Percentiles rank a stretch among this genome's conserved stretches.
Conservation (phyloP, 2,888 invertebrate genomes). For the Liodrosophila aerea region DNA sequence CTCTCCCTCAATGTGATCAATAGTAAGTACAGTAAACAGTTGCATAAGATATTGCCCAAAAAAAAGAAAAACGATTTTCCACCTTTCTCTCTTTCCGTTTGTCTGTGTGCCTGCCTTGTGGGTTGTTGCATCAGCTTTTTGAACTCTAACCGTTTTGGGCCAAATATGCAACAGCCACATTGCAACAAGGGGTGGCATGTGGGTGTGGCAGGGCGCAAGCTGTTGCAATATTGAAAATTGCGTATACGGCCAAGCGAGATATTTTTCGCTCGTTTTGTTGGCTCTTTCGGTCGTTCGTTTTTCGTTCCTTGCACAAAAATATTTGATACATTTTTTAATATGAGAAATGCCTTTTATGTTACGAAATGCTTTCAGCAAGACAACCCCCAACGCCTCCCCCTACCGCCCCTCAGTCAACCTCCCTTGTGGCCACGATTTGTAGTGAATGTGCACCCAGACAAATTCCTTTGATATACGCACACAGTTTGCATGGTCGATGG, state of each 20-base stretch:
- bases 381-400: background rate
- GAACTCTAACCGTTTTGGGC: slow-evolving; percentile 13
- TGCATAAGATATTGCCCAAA: slow-evolving; percentile 1
- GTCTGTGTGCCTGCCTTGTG: slow-evolving; percentile 1
- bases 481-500: slow-evolving; percentile 24
- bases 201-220: background rate
- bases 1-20: slow-evolving; percentile 3
- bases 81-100: slow-evolving; percentile 10
- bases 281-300: slow-evolving; percentile 34
- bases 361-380: slow-evolving; percentile 45
- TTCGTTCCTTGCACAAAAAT: slow-evolving; percentile 59
- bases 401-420: background rate
- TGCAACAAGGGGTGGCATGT: slow-evolving; percentile 13
- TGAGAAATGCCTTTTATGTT: slow-evolving; percentile 63
- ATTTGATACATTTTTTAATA: slow-evolving; percentile 74
- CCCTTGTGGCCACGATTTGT: background rate
- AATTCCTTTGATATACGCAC: slow-evolving; percentile 57
- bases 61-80: slow-evolving; percentile 20
- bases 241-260: slow-evolving; percentile 59
- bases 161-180: slow-evolving; percentile 40
- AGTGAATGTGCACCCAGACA: slow-evolving; percentile 17
- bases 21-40: slow-evolving; percentile 4
- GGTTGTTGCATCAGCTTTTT: slow-evolving; percentile 34
- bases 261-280: slow-evolving; percentile 48
- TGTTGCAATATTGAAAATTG: slow-evolving; percentile 72